Evolutionary conservation across 2,797 vertebrate genomes (phyloP).

Genomic region (Hydrolagus colliei): DNA sequence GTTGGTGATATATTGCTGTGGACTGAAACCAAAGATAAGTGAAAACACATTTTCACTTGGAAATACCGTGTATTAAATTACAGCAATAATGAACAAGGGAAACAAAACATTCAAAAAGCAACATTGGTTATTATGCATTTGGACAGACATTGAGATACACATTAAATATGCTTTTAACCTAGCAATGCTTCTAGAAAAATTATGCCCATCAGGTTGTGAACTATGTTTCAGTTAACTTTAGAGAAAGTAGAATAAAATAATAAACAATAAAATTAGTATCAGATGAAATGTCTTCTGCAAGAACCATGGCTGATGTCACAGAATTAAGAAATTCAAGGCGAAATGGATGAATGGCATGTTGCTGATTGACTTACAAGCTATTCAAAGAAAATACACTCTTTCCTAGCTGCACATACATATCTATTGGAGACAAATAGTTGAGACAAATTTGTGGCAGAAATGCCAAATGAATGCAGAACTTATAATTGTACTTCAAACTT

Average conservation of each 20-base stretch:
- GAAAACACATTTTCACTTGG: constrained; percentile 21
- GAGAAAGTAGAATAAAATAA: neutral
- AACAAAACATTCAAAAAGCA: constrained; percentile 15
- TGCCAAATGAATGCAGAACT: neutral
- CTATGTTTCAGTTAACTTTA: constrained; percentile 1
- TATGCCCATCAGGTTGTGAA: neutral
- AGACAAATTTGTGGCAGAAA: neutral
- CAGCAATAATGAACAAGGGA: constrained; percentile 24
- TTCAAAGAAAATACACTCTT: neutral
- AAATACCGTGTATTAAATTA: constrained; percentile 29
- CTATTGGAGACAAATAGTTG: neutral
- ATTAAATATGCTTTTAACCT: neutral
- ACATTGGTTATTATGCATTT: neutral
- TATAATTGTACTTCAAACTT: neutral
- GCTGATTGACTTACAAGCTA: neutral
- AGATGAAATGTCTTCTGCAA: neutral
- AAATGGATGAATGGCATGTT: too few relatives aligned
- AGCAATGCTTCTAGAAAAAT: neutral
- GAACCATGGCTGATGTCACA: neutral
- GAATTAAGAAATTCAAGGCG: neutral
- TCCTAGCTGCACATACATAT: too few relatives aligned
- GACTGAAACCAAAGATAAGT: constrained; percentile 13
- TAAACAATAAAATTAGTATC: neutral
- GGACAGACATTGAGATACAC: neutral
- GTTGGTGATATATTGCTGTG: constrained; percentile 8